Conservation (phyloP, 1,140 invertebrate genomes). For the Pachyrhynchus sulphureomaculatus region DNA sequence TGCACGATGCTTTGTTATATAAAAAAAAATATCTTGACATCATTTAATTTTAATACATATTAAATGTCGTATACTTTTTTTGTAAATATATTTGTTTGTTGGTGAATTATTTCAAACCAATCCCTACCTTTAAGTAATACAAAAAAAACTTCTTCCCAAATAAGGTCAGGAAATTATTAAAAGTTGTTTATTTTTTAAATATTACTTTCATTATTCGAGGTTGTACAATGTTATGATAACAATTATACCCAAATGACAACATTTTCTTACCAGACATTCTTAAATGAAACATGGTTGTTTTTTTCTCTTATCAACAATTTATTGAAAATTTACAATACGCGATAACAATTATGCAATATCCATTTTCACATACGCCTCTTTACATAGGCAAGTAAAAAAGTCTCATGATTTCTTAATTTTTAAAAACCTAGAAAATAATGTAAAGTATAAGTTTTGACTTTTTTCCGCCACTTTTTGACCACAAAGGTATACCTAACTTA, state of each 20-base stretch:
- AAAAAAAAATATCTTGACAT: too few species aligned
- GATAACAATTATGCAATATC: constrained; percentile 27
- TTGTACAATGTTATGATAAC: not conserved
- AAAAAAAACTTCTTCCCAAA: too few species aligned
- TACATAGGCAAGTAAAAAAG: not conserved
- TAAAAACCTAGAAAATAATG: constrained; percentile 13
- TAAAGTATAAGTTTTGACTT: not conserved
- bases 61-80: too few species aligned
- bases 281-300: not conserved
- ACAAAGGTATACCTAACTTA: not conserved
- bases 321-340: constrained; percentile 26
- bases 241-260: not conserved
- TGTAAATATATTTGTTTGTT: too few species aligned
- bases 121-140: too few species aligned
- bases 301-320: constrained; percentile 12
- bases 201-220: constrained; percentile 1
- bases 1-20: too few species aligned
- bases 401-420: not conserved
- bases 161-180: too few species aligned
- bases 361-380: not conserved
- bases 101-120: too few species aligned
- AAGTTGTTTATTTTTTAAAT: too few species aligned
- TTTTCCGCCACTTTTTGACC: not conserved
- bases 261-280: too few species aligned
- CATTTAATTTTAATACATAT: too few species aligned